Percentiles rank a stretch among this genome's conserved stretches.
Evolutionary conservation across 2,113 vertebrate species (phyloP).

Genomic region (Cervus canadensis): DNA sequence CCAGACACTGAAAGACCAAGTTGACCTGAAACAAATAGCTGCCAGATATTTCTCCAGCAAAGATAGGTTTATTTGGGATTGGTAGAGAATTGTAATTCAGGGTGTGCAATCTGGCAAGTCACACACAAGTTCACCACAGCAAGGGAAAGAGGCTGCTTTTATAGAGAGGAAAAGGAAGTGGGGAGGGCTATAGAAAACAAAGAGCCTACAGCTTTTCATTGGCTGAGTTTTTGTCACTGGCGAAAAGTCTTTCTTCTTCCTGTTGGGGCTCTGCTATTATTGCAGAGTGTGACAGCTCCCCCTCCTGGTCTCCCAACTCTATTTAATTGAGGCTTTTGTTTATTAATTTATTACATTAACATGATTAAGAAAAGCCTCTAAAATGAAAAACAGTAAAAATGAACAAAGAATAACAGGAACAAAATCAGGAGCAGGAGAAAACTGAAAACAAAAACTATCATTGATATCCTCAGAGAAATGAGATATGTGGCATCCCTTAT

Average conservation of each 20-base stretch:
- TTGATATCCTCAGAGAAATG: not conserved
- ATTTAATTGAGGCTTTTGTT: not conserved
- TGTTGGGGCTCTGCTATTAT: not conserved
- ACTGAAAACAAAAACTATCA: not conserved
- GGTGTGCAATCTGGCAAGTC: not conserved
- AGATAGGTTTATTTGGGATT: not conserved
- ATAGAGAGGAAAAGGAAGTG: not conserved
- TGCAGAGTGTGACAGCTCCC: not conserved
- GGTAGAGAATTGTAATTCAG: not conserved
- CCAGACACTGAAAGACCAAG: not conserved
- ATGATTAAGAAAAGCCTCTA: not conserved
- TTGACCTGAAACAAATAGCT: not conserved
- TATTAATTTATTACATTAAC: not conserved
- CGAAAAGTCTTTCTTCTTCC: not conserved
- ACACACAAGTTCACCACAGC: not conserved
- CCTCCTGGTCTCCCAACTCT: not conserved
- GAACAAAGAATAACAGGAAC: not conserved
- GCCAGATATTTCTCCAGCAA: not conserved
- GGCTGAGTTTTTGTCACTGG: not conserved
- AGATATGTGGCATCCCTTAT: not conserved
- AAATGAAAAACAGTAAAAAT: not conserved
- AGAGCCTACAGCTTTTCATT: not conserved
- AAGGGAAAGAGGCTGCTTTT: not conserved
- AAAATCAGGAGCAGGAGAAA: not conserved
- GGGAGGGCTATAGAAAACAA: not conserved